phyloP scores from a whole-genome alignment of 2,113 vertebrate genomes.

The Clarias batrachus region DNA sequence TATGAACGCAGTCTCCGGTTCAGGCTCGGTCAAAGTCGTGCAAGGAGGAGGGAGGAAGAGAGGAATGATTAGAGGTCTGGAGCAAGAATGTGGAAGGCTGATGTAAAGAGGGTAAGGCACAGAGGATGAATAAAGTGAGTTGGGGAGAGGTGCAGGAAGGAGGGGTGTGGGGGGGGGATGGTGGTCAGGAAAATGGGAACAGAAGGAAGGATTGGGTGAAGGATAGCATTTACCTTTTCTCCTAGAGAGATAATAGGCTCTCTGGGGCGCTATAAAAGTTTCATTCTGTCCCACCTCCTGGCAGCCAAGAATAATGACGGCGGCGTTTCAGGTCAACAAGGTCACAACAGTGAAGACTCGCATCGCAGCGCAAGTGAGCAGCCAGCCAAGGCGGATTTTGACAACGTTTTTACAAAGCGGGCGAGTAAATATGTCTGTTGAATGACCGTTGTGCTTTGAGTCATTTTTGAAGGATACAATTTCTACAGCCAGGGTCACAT shows the following conservation, averaged over 20 bases:
- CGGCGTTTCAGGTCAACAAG: conserved; percentile 46
- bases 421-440: conserved; percentile 35
- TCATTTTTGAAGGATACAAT: conserved; percentile 36
- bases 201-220: conserved; percentile 57
- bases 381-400: conserved; percentile 46
- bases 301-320: conserved; percentile 55
- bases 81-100: conserved; percentile 26
- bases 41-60: conserved; percentile 24
- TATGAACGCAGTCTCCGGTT: conserved; percentile 16
- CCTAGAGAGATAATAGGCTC: conserved; percentile 56
- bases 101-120: background rate
- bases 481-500: conserved; percentile 12
- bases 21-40: conserved; percentile 27
- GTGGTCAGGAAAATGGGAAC: conserved; percentile 38
- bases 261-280: conserved; percentile 57
- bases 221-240: conserved; percentile 58
- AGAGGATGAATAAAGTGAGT: conserved; percentile 21
- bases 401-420: conserved; percentile 52
- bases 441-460: conserved; percentile 37
- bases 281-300: conserved; percentile 56
- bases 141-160: conserved; percentile 5
- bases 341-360: conserved; percentile 50
- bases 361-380: conserved; percentile 42
- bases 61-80: conserved; percentile 34
- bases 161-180: background rate